Base-by-base conservation (phyloP, 2,113 vertebrate species). In the Dicentrarchus labrax region DNA sequence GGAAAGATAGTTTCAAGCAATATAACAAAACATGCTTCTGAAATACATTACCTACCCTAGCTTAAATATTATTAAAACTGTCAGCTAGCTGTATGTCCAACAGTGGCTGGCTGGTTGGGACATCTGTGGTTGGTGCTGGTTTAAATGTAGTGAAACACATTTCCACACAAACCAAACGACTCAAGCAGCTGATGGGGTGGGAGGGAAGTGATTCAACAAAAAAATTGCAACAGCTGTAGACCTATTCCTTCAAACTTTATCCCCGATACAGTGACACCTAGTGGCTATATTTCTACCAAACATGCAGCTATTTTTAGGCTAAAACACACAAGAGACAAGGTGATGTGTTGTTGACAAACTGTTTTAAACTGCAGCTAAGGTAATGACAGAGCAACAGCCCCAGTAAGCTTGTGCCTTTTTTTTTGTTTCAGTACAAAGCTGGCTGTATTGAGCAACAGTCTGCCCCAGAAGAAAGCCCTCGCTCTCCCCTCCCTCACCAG, bases 391-490 rank as follows among this genome's bases (percentile, higher is more conserved):
- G 12, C 8, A 50, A 43, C n/a, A 53, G 36, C 13, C 4, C 9
- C 0, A 72, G 1, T 56, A 47, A 76, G 4, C 56, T 76, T 68
- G 45, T 79, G 80, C 3, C 30, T 57, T 22, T 22, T 48, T 22
- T 66, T 54, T 54, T 8, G 4, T 92, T 86, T 21, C 80, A 94
- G 93, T 87, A 97, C 97, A 2, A 96, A 97, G 81, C 89, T 99
- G 94, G 97, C 97, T 48, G 95, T 97, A 91, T 91, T 98, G 80
- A 97, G 97, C 88, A 96, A 86, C 92, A 96, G 89, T 80, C 93
- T 98, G 72, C 97, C 96, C 16, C 97, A 97, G 94, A 99, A 97
- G 95, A 98, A 98, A 92, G 92, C 97, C 1, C 95, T 96, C 0
- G 89, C 96, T 48, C 95, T 98, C 57, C 97, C 98, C 0, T 97